phyloP scores from a whole-genome alignment of 1,140 invertebrate species.

The Saccostrea glomerata region DNA sequence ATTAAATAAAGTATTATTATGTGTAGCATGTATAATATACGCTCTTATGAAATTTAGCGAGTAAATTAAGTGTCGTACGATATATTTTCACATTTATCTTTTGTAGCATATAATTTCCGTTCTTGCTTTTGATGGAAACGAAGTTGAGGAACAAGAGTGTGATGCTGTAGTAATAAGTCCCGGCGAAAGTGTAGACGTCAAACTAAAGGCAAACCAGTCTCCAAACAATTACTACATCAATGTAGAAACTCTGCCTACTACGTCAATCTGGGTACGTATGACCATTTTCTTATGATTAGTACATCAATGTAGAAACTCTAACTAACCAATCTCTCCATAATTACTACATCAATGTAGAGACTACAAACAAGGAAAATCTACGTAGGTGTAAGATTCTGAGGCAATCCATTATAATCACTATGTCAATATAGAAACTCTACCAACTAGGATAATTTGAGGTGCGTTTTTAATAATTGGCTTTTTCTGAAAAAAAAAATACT shows the following conservation, averaged over 20 bases:
- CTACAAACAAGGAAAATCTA: not conserved
- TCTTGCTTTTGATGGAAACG: slow-evolving; percentile 49
- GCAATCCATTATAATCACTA: slow-evolving; percentile 46
- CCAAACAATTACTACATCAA: slow-evolving; percentile 51
- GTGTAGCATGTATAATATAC: too few species aligned
- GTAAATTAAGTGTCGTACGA: too few species aligned
- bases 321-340: not conserved
- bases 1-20: too few species aligned
- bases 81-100: not conserved
- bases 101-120: slow-evolving; percentile 45
- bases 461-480: not conserved
- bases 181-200: slow-evolving; percentile 49
- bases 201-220: slow-evolving; percentile 12
- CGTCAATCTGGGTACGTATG: not conserved
- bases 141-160: slow-evolving; percentile 28
- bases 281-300: slow-evolving; percentile 32
- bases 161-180: slow-evolving; percentile 49
- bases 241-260: slow-evolving; percentile 33
- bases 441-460: not conserved
- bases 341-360: too few species aligned
- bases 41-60: too few species aligned
- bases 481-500: too few species aligned
- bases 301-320: slow-evolving; percentile 46
- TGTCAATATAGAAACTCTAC: slow-evolving; percentile 43
- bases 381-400: not conserved